phyloP scores from a whole-genome alignment of 2,888 invertebrate species.

The Andrena praecox region DNA sequence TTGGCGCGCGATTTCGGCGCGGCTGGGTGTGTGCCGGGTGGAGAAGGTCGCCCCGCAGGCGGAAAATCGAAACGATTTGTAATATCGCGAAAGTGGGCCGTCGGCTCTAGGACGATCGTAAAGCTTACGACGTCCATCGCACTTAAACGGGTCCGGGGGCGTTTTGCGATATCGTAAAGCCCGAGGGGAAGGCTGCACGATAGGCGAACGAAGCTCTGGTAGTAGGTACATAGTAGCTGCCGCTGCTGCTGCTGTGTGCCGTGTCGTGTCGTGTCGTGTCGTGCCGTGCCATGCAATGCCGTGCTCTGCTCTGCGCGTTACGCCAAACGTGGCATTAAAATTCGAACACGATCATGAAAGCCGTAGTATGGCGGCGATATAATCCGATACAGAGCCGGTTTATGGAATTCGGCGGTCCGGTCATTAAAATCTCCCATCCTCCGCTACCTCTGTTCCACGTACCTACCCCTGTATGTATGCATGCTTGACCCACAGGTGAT shows the following conservation, averaged over 20 bases:
- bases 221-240: neutral
- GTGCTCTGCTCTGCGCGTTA: constrained; percentile 41
- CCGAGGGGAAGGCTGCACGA: constrained; percentile 29
- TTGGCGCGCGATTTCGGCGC: neutral
- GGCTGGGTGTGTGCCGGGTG: neutral
- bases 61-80: constrained; percentile 70
- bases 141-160: constrained; percentile 64
- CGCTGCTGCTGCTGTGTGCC: neutral
- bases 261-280: neutral
- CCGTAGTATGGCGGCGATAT: constrained; percentile 57
- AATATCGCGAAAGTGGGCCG: constrained; percentile 72
- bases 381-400: constrained; percentile 58
- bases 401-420: constrained; percentile 69
- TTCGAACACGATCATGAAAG: constrained; percentile 78
- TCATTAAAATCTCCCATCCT: constrained; percentile 71
- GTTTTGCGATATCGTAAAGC: constrained; percentile 77
- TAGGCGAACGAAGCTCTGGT: constrained; percentile 18
- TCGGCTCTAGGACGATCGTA: constrained; percentile 85
- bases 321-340: constrained; percentile 73
- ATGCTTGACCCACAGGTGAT: neutral
- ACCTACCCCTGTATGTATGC: neutral
- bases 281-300: neutral
- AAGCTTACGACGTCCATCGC: constrained; percentile 74
- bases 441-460: constrained; percentile 8
- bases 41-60: neutral